Conservation (phyloP, 1,140 invertebrate genomes). For the Phymorhynchus buccinoides region DNA sequence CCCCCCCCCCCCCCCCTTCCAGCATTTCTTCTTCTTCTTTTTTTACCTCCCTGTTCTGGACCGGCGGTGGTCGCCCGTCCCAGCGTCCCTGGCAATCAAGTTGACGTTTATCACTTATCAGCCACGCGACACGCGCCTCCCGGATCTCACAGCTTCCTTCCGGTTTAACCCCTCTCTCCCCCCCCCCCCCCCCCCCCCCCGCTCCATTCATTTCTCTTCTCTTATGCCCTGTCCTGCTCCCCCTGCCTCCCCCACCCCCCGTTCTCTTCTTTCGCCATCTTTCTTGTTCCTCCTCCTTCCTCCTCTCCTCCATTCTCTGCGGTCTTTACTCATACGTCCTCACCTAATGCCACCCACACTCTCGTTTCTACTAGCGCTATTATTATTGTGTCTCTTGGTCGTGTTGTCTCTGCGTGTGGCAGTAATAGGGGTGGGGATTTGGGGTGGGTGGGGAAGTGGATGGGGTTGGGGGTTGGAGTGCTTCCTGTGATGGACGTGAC, state of each 20-base stretch:
- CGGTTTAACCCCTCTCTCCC: background rate
- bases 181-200: background rate
- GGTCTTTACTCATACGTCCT: too few species aligned
- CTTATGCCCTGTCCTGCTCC: background rate
- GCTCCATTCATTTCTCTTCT: too few species aligned
- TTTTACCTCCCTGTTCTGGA: background rate
- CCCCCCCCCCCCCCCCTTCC: too few species aligned
- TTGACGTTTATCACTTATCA: slow-evolving; percentile 30
- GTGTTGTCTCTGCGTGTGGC: background rate
- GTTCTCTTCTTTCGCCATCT: background rate
- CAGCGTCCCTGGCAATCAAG: slow-evolving; percentile 21
- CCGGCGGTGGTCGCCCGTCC: background rate
- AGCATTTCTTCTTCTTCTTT: too few species aligned
- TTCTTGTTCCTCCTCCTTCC: background rate
- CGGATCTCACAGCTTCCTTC: slow-evolving; percentile 27
- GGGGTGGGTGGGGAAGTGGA: background rate
- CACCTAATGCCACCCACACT: background rate
- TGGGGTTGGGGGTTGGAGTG: background rate
- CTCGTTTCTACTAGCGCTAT: background rate
- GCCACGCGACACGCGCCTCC: slow-evolving; percentile 24
- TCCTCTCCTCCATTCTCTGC: background rate
- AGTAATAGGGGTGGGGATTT: background rate
- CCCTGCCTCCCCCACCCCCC: background rate
- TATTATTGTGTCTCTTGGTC: background rate
- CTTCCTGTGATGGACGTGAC: slow-evolving; percentile 6